Conservation (phyloP, 2,113 vertebrate species). For the Romanogobio albipinnatus region DNA sequence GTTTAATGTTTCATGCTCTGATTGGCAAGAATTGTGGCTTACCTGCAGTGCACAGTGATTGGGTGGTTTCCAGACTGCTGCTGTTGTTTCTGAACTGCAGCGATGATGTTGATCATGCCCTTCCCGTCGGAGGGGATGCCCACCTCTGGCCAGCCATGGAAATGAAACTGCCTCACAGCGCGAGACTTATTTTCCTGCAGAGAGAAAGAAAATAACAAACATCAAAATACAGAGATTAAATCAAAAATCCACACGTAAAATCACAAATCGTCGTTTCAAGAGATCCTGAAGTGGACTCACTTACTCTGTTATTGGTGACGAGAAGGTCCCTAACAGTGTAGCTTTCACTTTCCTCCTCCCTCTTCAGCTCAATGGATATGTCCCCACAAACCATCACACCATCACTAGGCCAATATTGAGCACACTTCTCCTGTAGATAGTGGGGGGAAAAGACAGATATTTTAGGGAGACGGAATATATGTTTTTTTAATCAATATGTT, state of each 20-base stretch:
- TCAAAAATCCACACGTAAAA: not conserved
- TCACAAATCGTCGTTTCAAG: not conserved
- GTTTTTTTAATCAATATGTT: no score
- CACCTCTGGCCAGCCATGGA: conserved; percentile 98
- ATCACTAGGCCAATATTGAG: conserved; percentile 95
- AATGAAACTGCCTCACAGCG: conserved; percentile 95
- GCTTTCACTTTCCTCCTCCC: conserved; percentile 95
- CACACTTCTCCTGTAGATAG: conserved; percentile 89
- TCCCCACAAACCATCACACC: conserved; percentile 86
- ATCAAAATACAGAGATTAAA: not conserved
- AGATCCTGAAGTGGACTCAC: conserved; percentile 65
- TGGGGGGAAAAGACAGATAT: not conserved
- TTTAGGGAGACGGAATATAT: not conserved
- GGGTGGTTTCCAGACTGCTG: conserved; percentile 99
- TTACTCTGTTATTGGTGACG: conserved; percentile 91
- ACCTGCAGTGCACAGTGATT: conserved; percentile 99
- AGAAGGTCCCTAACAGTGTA: conserved; percentile 95
- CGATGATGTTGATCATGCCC: conserved; percentile 98
- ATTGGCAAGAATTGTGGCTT: not conserved
- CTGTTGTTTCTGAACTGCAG: conserved; percentile 96
- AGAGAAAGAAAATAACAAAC: conserved; percentile 20
- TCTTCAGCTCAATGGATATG: conserved; percentile 94
- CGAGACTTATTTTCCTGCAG: conserved; percentile 94
- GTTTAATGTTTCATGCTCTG: not conserved
- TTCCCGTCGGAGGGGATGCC: conserved; percentile 95